Conservation (phyloP, 2,888 invertebrate genomes). For the Nebria salina region DNA sequence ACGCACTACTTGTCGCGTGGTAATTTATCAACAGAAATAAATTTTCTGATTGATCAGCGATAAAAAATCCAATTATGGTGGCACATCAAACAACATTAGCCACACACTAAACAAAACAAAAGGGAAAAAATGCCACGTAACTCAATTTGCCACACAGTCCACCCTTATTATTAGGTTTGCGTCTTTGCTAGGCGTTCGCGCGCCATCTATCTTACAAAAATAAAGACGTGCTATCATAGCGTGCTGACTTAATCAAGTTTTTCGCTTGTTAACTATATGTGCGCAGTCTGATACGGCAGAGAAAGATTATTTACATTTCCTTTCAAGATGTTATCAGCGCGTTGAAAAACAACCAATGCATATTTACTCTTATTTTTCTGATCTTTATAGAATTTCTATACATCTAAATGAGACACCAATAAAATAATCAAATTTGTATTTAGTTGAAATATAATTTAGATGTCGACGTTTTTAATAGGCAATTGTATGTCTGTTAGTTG, state of each 20-base stretch:
- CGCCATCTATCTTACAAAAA: background rate
- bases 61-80: background rate
- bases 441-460: too few species aligned
- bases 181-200: background rate
- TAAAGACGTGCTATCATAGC: background rate
- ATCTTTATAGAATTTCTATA: too few species aligned
- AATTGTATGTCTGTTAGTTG: too few species aligned
- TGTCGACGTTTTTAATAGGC: too few species aligned
- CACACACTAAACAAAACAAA: background rate
- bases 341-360: too few species aligned
- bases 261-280: background rate
- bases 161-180: background rate
- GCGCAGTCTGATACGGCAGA: background rate
- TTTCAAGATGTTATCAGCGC: background rate
- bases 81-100: background rate
- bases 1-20: background rate
- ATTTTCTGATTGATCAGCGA: background rate
- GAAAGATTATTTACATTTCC: background rate
- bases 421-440: too few species aligned
- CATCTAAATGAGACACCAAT: too few species aligned
- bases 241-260: background rate
- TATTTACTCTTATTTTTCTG: too few species aligned
- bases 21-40: background rate
- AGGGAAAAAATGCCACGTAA: background rate
- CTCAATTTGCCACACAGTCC: background rate